These are phyloP conservation scores for Calyptommatus sinebrachiatus DNA, from an alignment of 2,113 vertebrate species.

Conservation along the genomic window DNA sequence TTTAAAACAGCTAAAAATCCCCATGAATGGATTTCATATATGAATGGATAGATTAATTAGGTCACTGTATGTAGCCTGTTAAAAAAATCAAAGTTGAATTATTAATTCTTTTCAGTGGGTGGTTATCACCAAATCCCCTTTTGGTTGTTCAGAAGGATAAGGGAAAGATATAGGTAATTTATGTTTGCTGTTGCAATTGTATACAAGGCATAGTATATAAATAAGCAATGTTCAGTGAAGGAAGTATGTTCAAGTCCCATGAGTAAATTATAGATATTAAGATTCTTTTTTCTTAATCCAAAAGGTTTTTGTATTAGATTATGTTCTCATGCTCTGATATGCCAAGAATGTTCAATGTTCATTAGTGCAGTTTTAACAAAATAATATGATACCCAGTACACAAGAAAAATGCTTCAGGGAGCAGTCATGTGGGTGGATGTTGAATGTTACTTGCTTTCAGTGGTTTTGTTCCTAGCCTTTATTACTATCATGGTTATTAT, in stretches of 20 bases:
- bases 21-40: too few relatives aligned
- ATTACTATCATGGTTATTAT: slow-evolving; percentile 6
- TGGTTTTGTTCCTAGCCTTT: background rate
- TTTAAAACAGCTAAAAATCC: too few relatives aligned
- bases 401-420: background rate
- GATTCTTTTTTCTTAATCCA: background rate
- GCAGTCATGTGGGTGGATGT: slow-evolving; percentile 1
- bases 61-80: too few relatives aligned
- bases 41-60: too few relatives aligned
- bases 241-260: background rate
- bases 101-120: background rate
- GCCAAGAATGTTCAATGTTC: background rate
- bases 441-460: background rate
- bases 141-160: background rate
- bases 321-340: rapidly evolving
- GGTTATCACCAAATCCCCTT: background rate
- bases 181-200: background rate
- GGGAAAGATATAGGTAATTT: background rate
- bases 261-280: background rate
- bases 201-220: background rate
- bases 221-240: too few relatives aligned
- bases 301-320: background rate
- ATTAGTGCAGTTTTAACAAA: slow-evolving; percentile 3
- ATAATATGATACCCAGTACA: background rate
- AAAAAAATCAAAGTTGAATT: background rate